A percentile compares a stretch with the other conserved stretches of the same genome.
Conservation (phyloP, 2,113 vertebrate species). For the Chunga burmeisteri region DNA sequence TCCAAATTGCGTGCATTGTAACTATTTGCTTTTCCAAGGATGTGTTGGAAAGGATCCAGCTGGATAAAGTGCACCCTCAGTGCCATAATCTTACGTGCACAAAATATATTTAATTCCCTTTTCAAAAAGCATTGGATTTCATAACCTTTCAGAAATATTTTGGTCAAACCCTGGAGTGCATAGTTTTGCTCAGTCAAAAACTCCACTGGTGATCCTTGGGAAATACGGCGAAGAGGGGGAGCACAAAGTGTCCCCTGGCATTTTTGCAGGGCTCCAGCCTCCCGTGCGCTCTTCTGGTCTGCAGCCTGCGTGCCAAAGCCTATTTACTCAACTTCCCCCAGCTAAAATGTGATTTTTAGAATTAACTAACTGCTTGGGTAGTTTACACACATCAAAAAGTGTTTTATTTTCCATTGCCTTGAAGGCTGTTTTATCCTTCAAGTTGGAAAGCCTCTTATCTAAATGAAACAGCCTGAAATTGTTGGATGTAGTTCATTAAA, state of each 20-base stretch:
- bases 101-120: not conserved
- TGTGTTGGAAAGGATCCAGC: not conserved
- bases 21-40: not conserved
- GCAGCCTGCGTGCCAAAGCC: not conserved
- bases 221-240: not conserved
- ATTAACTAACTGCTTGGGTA: conserved; percentile 1
- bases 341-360: conserved; percentile 17
- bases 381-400: not conserved
- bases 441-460: conserved; percentile 15
- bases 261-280: not conserved
- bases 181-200: not conserved
- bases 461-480: conserved; percentile 49
- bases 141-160: conserved; percentile 18
- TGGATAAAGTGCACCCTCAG: not conserved
- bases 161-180: not conserved
- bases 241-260: not conserved
- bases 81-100: not conserved
- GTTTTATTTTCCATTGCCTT: conserved; percentile 25
- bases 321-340: not conserved
- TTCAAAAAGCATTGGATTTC: not conserved
- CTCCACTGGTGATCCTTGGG: not conserved
- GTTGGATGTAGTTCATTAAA: conserved; percentile 50
- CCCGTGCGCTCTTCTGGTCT: not conserved
- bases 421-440: conserved; percentile 7
- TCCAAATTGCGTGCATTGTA: not conserved